Evolutionary conservation across 2,888 invertebrate genomes (phyloP), one percentile per base, ranked within the genome.

Genomic region (Chrysotoxum bicinctum): DNA sequence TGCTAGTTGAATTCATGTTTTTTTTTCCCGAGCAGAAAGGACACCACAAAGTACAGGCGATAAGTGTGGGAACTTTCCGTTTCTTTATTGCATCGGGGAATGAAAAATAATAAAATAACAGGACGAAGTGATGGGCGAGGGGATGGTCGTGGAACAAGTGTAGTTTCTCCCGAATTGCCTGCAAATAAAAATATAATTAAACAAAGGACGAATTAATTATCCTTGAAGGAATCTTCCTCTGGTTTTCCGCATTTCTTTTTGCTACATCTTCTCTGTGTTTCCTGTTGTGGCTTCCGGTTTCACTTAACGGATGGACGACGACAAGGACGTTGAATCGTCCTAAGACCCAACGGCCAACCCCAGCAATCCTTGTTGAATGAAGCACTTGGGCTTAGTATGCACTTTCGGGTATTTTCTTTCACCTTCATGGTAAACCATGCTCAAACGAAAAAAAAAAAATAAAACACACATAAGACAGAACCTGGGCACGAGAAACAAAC

Each of bases 101-200:
- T n/a, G 21, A 14, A 7, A n/a, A 19, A 35, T 19, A 35, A 35
- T 19, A 58, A 30, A 32, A 54, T 0, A 2, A 1, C 1, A 52
- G 50, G 8, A 26, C 26, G 8, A 52, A 52, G 7, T 26, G 30
- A 30, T 30, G 9, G 45, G 10, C 10, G 26, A 9, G n/a, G n/a
- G 9, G 12, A n/a, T 2, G 10, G 21, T 1, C 5, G n/a, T 7
- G 3, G 23, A 16, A 37, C 1, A 3, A 45, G 9, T 64, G 56
- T 43, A 79, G 64, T 64, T 78, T 68, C n/a, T 30, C 2, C 40
- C 32, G 40, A 78, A 83, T 84, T 75, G 84, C 84, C 72, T 54
- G 79, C 84, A 84, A 79, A 84, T 84, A 79, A 79, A 84, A 84
- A 84, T 68, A 84, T 79, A 84, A 84, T 84, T 84, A 84, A 84